Evolutionary conservation across 2,113 vertebrate genomes (phyloP).

Genomic region (Sminthopsis crassicaudata): DNA sequence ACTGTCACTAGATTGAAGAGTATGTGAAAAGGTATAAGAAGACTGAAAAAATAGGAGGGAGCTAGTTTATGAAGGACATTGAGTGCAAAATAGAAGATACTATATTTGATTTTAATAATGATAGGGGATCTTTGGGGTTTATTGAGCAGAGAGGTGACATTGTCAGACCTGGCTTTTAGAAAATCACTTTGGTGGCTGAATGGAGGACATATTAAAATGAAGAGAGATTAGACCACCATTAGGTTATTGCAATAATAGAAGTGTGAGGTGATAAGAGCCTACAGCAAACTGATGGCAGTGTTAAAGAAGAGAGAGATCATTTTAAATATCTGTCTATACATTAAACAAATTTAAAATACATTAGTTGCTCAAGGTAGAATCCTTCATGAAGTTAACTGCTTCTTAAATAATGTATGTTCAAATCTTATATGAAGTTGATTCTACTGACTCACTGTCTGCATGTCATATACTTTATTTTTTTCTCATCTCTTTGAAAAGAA

Average conservation of each 20-base stretch:
- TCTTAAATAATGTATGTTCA: conserved; percentile 19
- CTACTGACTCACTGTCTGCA: neutral
- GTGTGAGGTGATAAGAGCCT: neutral
- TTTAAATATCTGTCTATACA: too few species aligned
- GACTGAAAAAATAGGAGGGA: neutral
- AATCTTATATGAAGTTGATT: conserved; percentile 35
- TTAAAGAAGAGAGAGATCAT: neutral
- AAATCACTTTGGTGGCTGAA: neutral
- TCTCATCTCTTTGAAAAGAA: neutral
- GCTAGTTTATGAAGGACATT: neutral
- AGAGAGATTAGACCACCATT: neutral
- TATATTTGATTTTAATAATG: neutral
- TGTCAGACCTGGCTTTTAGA: neutral
- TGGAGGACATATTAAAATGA: neutral
- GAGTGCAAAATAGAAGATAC: neutral
- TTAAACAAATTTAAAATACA: conserved; percentile 43
- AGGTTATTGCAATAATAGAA: neutral
- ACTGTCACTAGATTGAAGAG: neutral
- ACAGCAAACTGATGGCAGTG: neutral
- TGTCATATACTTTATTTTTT: conserved; percentile 20
- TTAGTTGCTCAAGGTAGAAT: conserved; percentile 31
- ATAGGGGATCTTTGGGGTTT: neutral
- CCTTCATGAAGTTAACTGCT: conserved; percentile 31
- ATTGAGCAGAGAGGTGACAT: neutral
- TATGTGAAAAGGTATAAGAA: neutral